phyloP scores from a whole-genome alignment of 2,888 invertebrate species.

The Acleris emargana region DNA sequence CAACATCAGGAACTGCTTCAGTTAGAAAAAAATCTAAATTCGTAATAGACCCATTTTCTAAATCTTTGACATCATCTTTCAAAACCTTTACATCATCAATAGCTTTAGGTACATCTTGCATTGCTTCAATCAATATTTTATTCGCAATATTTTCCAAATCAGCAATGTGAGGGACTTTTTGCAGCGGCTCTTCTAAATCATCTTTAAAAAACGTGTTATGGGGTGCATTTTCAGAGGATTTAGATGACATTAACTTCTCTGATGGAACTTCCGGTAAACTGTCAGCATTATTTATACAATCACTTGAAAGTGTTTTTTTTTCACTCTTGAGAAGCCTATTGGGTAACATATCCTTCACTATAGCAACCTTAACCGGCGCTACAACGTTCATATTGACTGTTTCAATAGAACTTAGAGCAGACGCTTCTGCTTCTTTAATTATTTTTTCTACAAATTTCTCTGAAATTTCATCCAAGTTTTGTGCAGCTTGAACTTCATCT shows the following conservation, averaged over 20 bases:
- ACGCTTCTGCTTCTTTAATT: conserved; percentile 28
- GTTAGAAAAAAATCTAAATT: neutral
- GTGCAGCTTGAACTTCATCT: conserved; percentile 27
- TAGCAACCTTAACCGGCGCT: conserved; percentile 3
- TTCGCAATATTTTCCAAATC: conserved; percentile 23
- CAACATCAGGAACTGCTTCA: conserved; percentile 11
- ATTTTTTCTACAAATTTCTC: conserved; percentile 29
- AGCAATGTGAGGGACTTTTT: neutral
- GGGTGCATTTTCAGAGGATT: neutral
- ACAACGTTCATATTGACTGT: conserved; percentile 3
- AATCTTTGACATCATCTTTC: conserved; percentile 3
- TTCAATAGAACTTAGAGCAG: conserved; percentile 26
- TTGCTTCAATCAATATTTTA: conserved; percentile 23
- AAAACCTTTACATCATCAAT: conserved; percentile 8
- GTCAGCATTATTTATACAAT: neutral
- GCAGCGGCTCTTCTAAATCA: neutral
- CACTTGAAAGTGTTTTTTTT: conserved; percentile 6
- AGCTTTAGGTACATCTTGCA: conserved; percentile 28
- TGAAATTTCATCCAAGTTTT: conserved; percentile 27
- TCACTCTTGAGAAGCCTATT: conserved; percentile 16
- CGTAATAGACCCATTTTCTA: neutral
- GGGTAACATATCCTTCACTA: neutral
- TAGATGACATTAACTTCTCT: conserved; percentile 6
- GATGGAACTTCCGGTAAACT: neutral
- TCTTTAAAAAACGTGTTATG: conserved; percentile 4